Evolutionary conservation across 1,140 invertebrate species (phyloP).

Genomic region (Drosophila murphyi): DNA sequence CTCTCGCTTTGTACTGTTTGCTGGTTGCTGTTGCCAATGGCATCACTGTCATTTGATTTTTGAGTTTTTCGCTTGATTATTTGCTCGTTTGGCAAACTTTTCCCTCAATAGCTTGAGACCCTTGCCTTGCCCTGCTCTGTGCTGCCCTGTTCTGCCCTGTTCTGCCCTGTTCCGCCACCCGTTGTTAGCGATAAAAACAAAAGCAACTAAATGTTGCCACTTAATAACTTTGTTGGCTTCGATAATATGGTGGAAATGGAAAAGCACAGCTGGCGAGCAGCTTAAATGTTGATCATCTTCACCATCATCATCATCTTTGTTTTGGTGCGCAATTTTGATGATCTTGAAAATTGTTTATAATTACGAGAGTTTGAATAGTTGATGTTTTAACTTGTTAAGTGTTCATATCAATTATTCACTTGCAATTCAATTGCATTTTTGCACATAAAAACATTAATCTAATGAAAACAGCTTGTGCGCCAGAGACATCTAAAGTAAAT

Average conservation of each 20-base stretch:
- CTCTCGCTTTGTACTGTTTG: neutral
- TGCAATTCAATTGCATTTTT: neutral
- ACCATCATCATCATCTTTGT: neutral
- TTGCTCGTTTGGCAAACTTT: conserved; percentile 33
- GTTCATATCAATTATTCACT: neutral
- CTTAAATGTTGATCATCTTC: conserved; percentile 6
- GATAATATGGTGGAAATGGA: conserved; percentile 15
- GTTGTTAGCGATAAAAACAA: conserved; percentile 49
- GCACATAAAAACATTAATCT: no score
- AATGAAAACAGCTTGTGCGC: no score
- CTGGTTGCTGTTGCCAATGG: neutral
- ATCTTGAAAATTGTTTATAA: neutral
- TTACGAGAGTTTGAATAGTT: neutral
- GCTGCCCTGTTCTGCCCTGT: neutral
- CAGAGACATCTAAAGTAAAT: no score
- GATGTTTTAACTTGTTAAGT: neutral
- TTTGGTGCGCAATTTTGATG: neutral
- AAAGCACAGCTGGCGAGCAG: neutral
- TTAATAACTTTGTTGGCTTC: conserved; percentile 67
- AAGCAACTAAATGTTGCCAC: conserved; percentile 63
- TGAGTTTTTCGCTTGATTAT: conserved; percentile 46
- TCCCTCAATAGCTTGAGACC: neutral
- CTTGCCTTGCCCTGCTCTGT: neutral
- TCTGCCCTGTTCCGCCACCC: neutral
- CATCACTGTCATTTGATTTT: conserved; percentile 70